These are phyloP conservation scores for Zaprionus bogoriensis DNA, from an alignment of 2,888 invertebrate genomes.

Conservation along the genomic window DNA sequence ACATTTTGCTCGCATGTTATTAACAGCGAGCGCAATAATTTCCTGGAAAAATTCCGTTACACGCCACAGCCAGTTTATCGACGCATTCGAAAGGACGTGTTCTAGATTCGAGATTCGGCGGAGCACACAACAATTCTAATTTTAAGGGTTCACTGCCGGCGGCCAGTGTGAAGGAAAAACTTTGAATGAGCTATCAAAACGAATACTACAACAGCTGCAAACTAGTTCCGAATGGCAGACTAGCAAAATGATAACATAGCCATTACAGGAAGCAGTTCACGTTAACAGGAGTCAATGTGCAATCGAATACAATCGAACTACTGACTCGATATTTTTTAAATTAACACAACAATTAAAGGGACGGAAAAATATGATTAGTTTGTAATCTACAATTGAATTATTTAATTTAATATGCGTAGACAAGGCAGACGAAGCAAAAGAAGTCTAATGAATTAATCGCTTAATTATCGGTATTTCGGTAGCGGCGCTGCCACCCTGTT, in stretches of 20 bases:
- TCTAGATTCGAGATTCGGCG: background rate
- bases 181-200: background rate
- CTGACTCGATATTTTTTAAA: background rate
- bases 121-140: background rate
- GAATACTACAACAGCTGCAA: slow-evolving; percentile 4
- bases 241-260: background rate
- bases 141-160: background rate
- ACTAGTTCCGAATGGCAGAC: background rate
- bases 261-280: background rate
- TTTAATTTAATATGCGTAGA: too few relatives aligned
- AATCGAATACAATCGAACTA: background rate
- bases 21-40: slow-evolving; percentile 3
- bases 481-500: background rate
- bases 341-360: background rate
- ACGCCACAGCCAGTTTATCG: slow-evolving; percentile 7
- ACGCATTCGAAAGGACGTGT: background rate
- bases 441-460: background rate
- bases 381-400: too few relatives aligned
- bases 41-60: slow-evolving; percentile 14
- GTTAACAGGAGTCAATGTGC: background rate
- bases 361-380: too few relatives aligned
- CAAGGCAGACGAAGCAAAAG: too few relatives aligned
- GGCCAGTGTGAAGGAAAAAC: background rate
- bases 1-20: slow-evolving; percentile 9
- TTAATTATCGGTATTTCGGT: background rate